Percentiles rank a stretch among this genome's conserved stretches.
Conservation (phyloP, 2,888 invertebrate genomes). For the Iphiclides podalirius region DNA sequence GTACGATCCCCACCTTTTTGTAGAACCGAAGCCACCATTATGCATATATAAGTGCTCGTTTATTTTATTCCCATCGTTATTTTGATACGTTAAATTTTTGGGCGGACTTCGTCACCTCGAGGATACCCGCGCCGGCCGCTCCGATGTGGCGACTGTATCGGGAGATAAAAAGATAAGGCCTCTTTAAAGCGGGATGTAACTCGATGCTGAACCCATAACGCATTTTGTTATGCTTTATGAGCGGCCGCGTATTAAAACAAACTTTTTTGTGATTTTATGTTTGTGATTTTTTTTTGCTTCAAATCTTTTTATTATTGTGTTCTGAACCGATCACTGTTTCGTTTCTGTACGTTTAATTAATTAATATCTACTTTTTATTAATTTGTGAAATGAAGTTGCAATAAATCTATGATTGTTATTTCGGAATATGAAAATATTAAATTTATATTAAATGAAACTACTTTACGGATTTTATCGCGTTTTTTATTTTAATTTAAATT, state of each 20-base stretch:
- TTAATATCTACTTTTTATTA: too few species aligned
- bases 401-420: too few species aligned
- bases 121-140: constrained; percentile 47
- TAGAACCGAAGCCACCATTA: constrained; percentile 71
- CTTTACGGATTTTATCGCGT: too few species aligned
- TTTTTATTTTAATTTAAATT: too few species aligned
- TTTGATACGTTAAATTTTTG: constrained; percentile 62
- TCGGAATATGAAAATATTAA: too few species aligned
- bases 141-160: constrained; percentile 68
- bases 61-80: constrained; percentile 74
- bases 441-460: too few species aligned
- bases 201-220: constrained; percentile 53
- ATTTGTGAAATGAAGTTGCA: too few species aligned
- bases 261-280: too few species aligned
- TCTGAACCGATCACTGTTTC: too few species aligned
- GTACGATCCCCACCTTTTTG: constrained; percentile 72
- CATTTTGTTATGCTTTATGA: constrained; percentile 62
- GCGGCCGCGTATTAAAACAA: constrained; percentile 16
- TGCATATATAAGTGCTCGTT: constrained; percentile 72
- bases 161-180: constrained; percentile 69
- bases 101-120: constrained; percentile 67
- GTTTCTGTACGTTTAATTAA: too few species aligned
- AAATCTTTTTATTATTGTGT: too few species aligned
- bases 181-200: constrained; percentile 68
- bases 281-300: too few species aligned